Evolutionary conservation across 64 coral and sea anemone genomes (phyloP).

Genomic region (Cladopsammia gracilis): DNA sequence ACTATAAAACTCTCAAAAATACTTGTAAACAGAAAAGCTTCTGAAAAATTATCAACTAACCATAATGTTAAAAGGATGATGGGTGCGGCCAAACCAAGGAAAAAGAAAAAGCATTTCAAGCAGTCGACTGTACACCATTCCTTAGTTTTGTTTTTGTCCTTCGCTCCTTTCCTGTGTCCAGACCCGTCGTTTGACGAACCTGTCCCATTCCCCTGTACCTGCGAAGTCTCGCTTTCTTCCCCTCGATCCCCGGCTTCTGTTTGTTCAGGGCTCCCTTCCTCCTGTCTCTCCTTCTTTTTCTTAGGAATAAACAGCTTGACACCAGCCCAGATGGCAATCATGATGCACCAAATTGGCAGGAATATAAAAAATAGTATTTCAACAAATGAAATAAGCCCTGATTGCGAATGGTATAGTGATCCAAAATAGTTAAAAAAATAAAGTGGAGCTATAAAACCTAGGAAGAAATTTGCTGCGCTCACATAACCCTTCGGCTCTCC

Average conservation of each 20-base stretch:
- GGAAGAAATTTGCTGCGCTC: slow-evolving; percentile 60
- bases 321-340: neutral
- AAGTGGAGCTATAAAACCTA: slow-evolving; percentile 64
- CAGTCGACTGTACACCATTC: too few species aligned
- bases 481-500: slow-evolving; percentile 4
- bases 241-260: too few species aligned
- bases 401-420: slow-evolving; percentile 10
- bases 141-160: neutral
- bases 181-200: neutral
- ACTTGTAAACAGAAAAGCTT: slow-evolving; percentile 3
- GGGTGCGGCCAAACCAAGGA: neutral
- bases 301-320: neutral
- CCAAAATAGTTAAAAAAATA: slow-evolving; percentile 77
- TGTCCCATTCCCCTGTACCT: neutral
- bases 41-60: neutral
- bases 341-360: neutral
- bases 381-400: neutral
- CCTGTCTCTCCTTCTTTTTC: too few species aligned
- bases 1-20: neutral
- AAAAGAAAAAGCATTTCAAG: neutral
- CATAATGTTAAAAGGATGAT: neutral
- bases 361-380: neutral
- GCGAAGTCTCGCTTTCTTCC: too few species aligned
- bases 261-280: too few species aligned
- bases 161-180: too few species aligned